Percentiles rank a stretch among this genome's conserved stretches.
Conservation (phyloP, 2,888 invertebrate species). For the Caenorhabditis sulstoni region DNA sequence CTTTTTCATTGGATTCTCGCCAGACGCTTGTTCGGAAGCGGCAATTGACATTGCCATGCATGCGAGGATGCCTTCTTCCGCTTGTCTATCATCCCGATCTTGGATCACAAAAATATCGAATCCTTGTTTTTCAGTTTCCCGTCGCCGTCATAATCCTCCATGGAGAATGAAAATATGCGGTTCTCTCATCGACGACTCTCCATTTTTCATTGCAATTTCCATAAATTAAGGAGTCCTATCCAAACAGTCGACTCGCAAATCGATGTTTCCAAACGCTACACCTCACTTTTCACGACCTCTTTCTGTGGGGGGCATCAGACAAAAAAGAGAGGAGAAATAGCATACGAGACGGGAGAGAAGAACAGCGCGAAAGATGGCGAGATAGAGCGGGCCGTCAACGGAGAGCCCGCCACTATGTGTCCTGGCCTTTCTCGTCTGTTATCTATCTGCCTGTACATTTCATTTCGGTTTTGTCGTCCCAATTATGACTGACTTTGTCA, state of each 20-base stretch:
- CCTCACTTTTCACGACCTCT: slow-evolving; percentile 15
- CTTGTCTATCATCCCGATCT: slow-evolving; percentile 3
- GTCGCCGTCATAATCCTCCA: too few species aligned
- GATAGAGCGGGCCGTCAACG: slow-evolving; percentile 13
- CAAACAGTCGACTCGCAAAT: slow-evolving; percentile 8
- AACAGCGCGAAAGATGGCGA: slow-evolving; percentile 7
- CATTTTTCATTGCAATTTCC: neutral
- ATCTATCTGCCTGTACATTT: slow-evolving; percentile 35
- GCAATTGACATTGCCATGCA: slow-evolving; percentile 39
- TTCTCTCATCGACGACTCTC: too few species aligned
- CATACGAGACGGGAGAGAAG: neutral
- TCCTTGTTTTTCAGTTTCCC: too few species aligned
- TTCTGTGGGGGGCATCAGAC: slow-evolving; percentile 9
- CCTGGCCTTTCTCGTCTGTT: slow-evolving; percentile 9
- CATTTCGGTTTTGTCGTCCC: neutral
- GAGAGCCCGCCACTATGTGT: slow-evolving; percentile 38
- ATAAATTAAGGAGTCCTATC: neutral
- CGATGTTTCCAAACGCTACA: slow-evolving; percentile 8
- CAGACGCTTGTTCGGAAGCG: slow-evolving; percentile 40
- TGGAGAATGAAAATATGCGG: too few species aligned
- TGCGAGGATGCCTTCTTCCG: slow-evolving; percentile 12
- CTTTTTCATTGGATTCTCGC: slow-evolving; percentile 55
- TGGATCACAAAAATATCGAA: slow-evolving; percentile 16
- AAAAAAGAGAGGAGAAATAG: slow-evolving; percentile 8
- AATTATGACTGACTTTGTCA: slow-evolving; percentile 36